Evolutionary conservation across 2,888 invertebrate species (phyloP), one percentile per base, ranked within the genome.

Genomic region (Cheilosia pagana): DNA sequence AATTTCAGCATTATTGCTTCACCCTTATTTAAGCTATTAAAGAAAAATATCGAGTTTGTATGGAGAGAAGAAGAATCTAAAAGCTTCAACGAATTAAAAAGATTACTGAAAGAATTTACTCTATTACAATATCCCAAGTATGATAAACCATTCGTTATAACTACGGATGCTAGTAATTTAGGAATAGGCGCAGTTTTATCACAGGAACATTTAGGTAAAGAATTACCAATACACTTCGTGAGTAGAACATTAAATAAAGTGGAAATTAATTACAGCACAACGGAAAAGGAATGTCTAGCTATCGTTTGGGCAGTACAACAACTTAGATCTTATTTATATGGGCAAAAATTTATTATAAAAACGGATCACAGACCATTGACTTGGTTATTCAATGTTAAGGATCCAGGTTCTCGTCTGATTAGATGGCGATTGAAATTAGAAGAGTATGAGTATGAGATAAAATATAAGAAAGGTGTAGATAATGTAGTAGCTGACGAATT

Each of bases 1-100:
- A 74, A 74, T 52, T 83, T 68, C 19, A 45, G 78, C 59, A 55
- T 79, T 60, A 48, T 87, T 3, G 72, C 62, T 5, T 45, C 45
- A 43, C 57, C 67, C 31, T 41, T 88, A 28, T 74, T 87, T 14
- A 81, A 68, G 21, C 19, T 60, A 25, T 25, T 60, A 25, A 43
- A 60, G 31, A 57, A 57, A 41, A 41, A 41, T 41, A 41, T 14
- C n/a, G 41, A 41, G n/a, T 41, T 41, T 39, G 23, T 23, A 23
- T 23, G 23, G 23, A 4, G 23, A 23, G n/a, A n/a, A n/a, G n/a
- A n/a, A n/a, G n/a, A n/a, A n/a, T n/a, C n/a, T n/a, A n/a, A n/a
- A n/a, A n/a, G n/a, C n/a, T n/a, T n/a, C n/a, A n/a, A n/a, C n/a
- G n/a, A n/a, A n/a, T n/a, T n/a, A n/a, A n/a, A n/a, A n/a, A n/a